Percentiles rank a stretch among this genome's conserved stretches.
Conservation (phyloP, 2,113 vertebrate genomes). For the Aphelocoma coerulescens region DNA sequence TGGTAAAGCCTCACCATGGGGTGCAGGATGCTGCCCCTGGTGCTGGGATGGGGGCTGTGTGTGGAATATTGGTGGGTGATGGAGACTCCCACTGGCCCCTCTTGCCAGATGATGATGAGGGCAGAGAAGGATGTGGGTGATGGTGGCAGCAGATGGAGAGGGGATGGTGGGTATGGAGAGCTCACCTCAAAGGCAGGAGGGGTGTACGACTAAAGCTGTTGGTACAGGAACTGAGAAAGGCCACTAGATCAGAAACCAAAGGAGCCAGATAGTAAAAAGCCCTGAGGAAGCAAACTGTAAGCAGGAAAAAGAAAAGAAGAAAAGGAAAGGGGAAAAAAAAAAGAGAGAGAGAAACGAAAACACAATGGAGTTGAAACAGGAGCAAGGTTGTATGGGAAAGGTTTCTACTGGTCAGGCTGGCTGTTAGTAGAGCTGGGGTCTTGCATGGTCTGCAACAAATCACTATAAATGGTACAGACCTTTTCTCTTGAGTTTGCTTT, state of each 20-base stretch:
- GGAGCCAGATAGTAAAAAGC: constrained; percentile 99
- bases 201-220: constrained; percentile 91
- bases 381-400: background rate
- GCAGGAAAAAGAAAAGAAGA: constrained; percentile 71
- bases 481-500: background rate
- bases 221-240: constrained; percentile 97
- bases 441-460: background rate
- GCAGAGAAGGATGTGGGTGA: background rate
- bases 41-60: background rate
- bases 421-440: background rate
- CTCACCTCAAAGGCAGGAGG: constrained; percentile 99
- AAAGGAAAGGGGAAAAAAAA: background rate
- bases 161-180: constrained; percentile 31
- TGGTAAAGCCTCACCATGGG: background rate
- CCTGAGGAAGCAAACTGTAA: constrained; percentile 99
- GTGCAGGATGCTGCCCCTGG: background rate
- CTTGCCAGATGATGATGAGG: background rate
- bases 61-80: background rate
- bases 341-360: constrained; percentile 64
- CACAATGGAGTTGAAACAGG: constrained; percentile 66
- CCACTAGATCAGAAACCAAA: constrained; percentile 99
- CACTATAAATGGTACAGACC: background rate
- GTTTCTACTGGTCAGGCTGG: constrained; percentile 34
- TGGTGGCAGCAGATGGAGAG: constrained; percentile 30
- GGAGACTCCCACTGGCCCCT: background rate